Conservation (phyloP, 2,797 vertebrate species). For the Siniperca scherzeri region DNA sequence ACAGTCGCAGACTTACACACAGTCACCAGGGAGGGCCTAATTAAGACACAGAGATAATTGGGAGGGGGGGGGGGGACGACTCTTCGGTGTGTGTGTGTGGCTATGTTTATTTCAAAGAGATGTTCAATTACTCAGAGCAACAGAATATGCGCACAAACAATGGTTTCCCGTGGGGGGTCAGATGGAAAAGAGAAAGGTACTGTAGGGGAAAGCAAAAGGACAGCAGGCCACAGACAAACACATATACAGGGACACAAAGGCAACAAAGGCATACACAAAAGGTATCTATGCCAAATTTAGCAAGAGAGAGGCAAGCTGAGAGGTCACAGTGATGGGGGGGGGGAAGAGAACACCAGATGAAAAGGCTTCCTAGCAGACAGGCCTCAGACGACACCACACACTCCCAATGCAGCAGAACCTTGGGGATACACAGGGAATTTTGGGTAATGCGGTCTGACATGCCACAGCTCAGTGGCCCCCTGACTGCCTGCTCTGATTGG, state of each 20-base stretch:
- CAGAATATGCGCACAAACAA: slow-evolving; percentile 49
- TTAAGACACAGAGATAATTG: slow-evolving; percentile 84
- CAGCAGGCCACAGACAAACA: slow-evolving; percentile 52
- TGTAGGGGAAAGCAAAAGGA: slow-evolving; percentile 48
- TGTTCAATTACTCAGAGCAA: slow-evolving; percentile 69
- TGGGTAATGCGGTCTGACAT: slow-evolving; percentile 81
- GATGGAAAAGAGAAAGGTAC: slow-evolving; percentile 45
- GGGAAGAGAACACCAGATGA: slow-evolving; percentile 68
- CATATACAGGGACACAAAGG: slow-evolving; percentile 41
- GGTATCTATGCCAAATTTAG: slow-evolving; percentile 70
- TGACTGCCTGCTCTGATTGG: slow-evolving; percentile 77
- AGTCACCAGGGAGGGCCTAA: slow-evolving; percentile 80
- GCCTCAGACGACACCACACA: slow-evolving; percentile 71
- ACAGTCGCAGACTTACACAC: slow-evolving; percentile 63
- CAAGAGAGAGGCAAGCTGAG: slow-evolving; percentile 46
- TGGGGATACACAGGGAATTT: slow-evolving; percentile 74
- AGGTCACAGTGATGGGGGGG: slow-evolving; percentile 35
- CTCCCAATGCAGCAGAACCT: slow-evolving; percentile 69
- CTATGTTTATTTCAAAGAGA: slow-evolving; percentile 74
- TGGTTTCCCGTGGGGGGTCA: slow-evolving; percentile 39
- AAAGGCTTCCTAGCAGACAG: slow-evolving; percentile 76
- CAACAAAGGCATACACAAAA: slow-evolving; percentile 38
- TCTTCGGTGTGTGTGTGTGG: slow-evolving; percentile 33
- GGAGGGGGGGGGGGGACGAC: slow-evolving; percentile 18
- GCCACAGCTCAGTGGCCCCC: slow-evolving; percentile 76